Percentiles rank a stretch among this genome's conserved stretches.
phyloP scores from a whole-genome alignment of 2,797 vertebrate species.

The Anguilla obscura region DNA sequence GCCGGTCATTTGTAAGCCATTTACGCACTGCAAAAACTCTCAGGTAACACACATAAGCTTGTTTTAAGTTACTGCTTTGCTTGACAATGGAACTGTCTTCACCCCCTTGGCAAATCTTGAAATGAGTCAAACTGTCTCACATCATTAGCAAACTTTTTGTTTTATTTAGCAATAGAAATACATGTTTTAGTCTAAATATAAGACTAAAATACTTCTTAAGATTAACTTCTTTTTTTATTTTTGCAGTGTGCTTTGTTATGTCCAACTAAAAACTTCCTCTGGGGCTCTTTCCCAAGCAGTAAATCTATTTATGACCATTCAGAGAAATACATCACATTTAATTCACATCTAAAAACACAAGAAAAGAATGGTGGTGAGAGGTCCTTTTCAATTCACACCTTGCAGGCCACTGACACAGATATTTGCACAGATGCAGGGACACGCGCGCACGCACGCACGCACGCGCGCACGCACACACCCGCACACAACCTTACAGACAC shows the following conservation, averaged over 20 bases:
- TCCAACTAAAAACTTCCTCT: not conserved
- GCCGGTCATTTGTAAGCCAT: not conserved
- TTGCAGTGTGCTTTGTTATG: not conserved
- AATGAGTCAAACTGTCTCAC: no score
- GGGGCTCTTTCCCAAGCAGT: not conserved
- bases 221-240: not conserved
- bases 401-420: not conserved
- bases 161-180: no score
- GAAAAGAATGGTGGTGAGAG: not conserved
- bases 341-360: not conserved
- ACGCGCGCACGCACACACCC: not conserved
- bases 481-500: not conserved
- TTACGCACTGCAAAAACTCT: no score
- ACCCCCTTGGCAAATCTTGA: no score
- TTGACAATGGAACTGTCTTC: no score
- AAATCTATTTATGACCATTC: no score
- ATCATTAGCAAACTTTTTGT: no score
- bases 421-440: constrained; percentile 30
- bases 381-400: not conserved
- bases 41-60: no score
- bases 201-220: not conserved
- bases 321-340: not conserved
- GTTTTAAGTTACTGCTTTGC: no score
- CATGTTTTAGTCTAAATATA: not conserved
- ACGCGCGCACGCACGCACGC: not conserved